phyloP scores from a whole-genome alignment of 2,113 vertebrate species.

The Podarcis muralis region DNA sequence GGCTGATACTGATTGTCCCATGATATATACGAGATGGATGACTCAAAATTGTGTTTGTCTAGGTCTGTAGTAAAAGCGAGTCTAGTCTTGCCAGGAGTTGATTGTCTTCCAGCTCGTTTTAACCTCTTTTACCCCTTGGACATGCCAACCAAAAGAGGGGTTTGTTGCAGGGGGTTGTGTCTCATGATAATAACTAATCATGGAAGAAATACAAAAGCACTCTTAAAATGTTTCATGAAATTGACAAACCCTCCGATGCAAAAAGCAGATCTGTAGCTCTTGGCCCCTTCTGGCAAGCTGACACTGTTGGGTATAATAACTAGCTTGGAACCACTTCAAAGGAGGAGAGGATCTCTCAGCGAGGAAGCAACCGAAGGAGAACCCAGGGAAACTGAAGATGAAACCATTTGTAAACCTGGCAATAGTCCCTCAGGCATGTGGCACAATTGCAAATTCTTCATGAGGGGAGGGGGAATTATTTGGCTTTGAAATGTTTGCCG shows the following conservation, averaged over 20 bases:
- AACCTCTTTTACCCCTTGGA: neutral
- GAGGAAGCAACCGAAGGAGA: neutral
- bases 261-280: neutral
- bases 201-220: neutral
- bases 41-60: neutral
- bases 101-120: neutral
- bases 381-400: neutral
- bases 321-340: slow-evolving; percentile 18
- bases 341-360: neutral
- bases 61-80: neutral
- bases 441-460: neutral
- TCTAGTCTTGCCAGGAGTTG: neutral
- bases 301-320: neutral
- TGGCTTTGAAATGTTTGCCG: neutral
- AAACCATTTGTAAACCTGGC: neutral
- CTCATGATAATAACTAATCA: neutral
- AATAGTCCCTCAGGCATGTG: neutral
- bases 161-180: neutral
- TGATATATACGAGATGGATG: neutral
- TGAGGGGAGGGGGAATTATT: neutral
- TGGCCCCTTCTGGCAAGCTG: neutral
- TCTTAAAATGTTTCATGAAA: neutral
- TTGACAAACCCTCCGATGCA: neutral
- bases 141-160: neutral
- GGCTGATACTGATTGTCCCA: neutral